Evolutionary conservation across 2,888 invertebrate species (phyloP).

Genomic region (Ferrisia virgata): DNA sequence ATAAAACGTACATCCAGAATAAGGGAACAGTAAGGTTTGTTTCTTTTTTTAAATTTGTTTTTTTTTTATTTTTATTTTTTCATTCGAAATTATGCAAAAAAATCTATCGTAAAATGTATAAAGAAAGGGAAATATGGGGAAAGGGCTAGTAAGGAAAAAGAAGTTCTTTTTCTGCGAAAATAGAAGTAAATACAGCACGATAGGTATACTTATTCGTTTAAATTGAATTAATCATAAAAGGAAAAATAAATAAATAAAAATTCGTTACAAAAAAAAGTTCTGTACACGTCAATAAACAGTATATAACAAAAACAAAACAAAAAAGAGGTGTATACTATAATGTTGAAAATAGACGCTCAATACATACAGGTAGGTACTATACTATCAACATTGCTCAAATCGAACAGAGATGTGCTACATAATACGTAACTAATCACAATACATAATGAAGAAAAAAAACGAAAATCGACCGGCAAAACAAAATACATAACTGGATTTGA

Average conservation of each 20-base stretch:
- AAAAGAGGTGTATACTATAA: neutral
- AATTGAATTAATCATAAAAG: neutral
- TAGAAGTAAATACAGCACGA: neutral
- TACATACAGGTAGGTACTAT: neutral
- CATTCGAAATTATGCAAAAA: neutral
- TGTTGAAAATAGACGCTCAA: neutral
- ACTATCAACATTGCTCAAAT: constrained; percentile 8
- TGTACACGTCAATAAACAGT: neutral
- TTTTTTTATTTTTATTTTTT: neutral
- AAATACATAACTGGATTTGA: neutral
- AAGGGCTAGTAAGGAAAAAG: neutral
- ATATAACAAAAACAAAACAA: neutral
- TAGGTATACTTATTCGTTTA: neutral
- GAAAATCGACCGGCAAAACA: neutral
- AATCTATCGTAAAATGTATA: neutral
- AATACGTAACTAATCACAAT: constrained; percentile 3
- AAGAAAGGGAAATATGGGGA: neutral
- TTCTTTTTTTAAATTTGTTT: too few species aligned
- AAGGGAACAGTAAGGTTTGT: too few species aligned
- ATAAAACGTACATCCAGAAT: neutral
- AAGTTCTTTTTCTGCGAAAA: neutral
- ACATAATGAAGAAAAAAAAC: neutral
- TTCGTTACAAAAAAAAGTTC: constrained; percentile 3
- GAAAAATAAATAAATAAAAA: neutral
- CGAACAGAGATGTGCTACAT: neutral